Evolutionary conservation across 2,113 vertebrate genomes (phyloP), one percentile per base, ranked within the genome.

Genomic region (Symphodus melops): DNA sequence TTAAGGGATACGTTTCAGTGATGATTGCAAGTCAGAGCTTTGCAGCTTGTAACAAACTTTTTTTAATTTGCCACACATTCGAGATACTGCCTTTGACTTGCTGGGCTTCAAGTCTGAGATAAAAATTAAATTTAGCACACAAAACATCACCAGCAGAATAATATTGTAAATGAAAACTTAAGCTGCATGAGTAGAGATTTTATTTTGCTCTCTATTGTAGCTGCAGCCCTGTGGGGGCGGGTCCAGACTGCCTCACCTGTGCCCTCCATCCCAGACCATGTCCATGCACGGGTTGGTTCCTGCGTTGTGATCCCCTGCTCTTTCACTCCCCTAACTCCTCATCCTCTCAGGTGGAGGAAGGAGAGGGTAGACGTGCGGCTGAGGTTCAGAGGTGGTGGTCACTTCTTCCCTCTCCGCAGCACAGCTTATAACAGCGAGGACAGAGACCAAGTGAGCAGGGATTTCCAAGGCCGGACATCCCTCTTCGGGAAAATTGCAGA

Each of bases 241-340:
- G 68, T 77, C 23, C 78, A 65, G 37, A 42, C 84, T 2, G 20
- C 58, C 1, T 75, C 88, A 7, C 86, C 86, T 46, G 84, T 86
- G 4, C 82, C 92, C 58, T 85, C 83, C 0, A 81, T 88, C 53
- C 94, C 93, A 0, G 88, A 73, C 7, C 75, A 25, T 2, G 89
- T 95, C 59, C 72, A 63, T 4, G 94, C 90, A 0, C 49, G 93
- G 46, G 75, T 64, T 39, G 94, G 94, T 61, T 94, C 94, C 16
- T 95, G 95, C 7, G 90, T 92, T 51, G 72, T 95, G 77, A 88
- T 95, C 36, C 94, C 94, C 51, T 95, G 95, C 89, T 92, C 93
- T 7, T 95, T 94, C 85, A 78, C 79, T 0, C 81, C 57, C 62
- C 68, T 6, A 2, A 44, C 70, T 46, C 8, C 77, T 85, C 53